Percentiles rank a stretch among this genome's conserved stretches.
phyloP scores from a whole-genome alignment of 2,888 invertebrate genomes.

The Macropis europaea region DNA sequence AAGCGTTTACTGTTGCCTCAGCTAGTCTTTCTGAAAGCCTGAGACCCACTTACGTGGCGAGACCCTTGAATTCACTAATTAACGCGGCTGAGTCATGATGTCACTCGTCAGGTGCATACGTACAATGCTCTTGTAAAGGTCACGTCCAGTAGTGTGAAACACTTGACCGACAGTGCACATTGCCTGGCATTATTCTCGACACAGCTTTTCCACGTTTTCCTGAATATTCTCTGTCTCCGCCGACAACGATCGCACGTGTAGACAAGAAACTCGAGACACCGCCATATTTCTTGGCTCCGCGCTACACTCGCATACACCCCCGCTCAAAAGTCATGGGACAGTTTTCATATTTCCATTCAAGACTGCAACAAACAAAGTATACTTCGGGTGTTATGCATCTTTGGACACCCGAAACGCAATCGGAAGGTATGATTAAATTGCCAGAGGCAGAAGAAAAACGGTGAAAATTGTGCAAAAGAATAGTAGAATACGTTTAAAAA shows the following conservation, averaged over 20 bases:
- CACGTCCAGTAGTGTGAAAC: constrained; percentile 47
- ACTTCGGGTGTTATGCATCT: no score
- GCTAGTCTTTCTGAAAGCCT: constrained; percentile 39
- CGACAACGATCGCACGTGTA: constrained; percentile 7
- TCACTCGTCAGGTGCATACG: constrained; percentile 47
- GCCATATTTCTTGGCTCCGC: constrained; percentile 14
- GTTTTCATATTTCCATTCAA: no score
- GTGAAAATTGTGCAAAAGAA: no score
- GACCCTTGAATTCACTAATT: constrained; percentile 63
- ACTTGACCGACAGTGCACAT: constrained; percentile 43
- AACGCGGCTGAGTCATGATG: constrained; percentile 58
- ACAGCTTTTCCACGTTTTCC: constrained; percentile 23
- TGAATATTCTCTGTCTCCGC: constrained; percentile 18
- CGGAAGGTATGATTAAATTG: no score
- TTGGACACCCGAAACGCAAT: no score
- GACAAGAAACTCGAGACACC: constrained; percentile 23
- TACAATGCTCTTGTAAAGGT: constrained; percentile 45
- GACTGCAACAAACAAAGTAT: no score
- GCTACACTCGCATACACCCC: no score
- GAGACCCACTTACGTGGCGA: constrained; percentile 46
- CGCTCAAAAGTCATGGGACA: no score
- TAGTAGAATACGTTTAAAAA: no score
- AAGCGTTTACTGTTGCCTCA: constrained; percentile 54
- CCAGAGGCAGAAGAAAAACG: no score
- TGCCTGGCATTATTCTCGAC: constrained; percentile 27